Conservation (phyloP, 2,888 invertebrate species). For the Drosophila siamana region DNA sequence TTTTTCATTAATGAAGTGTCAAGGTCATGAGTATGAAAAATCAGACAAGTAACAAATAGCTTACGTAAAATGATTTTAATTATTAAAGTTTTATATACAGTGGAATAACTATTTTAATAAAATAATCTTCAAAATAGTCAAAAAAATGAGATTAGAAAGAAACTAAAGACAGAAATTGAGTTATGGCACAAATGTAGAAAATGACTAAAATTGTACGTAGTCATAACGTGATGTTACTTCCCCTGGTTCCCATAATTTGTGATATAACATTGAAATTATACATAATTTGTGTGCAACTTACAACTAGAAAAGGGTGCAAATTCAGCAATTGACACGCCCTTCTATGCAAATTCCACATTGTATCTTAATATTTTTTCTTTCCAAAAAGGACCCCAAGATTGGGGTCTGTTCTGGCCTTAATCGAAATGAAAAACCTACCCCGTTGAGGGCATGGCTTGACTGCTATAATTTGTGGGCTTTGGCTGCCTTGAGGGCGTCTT, state of each 20-base stretch:
- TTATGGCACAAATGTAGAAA: no score
- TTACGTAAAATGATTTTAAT: no score
- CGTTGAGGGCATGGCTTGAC: conserved; percentile 18
- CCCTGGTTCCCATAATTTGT: conserved; percentile 32
- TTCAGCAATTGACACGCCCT: conserved; percentile 20
- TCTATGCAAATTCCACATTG: conserved; percentile 47
- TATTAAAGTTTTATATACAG: no score
- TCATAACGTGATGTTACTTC: no score
- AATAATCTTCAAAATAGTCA: no score
- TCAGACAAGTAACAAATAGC: no score
- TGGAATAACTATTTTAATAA: no score
- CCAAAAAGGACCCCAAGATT: neutral
- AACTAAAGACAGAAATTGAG: no score
- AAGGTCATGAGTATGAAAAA: no score
- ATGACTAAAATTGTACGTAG: no score
- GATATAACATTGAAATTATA: conserved; percentile 26
- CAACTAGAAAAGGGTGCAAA: conserved; percentile 49
- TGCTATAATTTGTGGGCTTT: conserved; percentile 76
- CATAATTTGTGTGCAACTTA: conserved; percentile 45
- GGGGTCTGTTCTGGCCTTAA: conserved; percentile 30
- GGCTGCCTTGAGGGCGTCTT: conserved; percentile 77
- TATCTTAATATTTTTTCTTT: conserved; percentile 45
- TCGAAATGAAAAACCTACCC: conserved; percentile 53
- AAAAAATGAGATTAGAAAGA: no score
- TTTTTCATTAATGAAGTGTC: no score